Evolutionary conservation across 2,797 vertebrate species (phyloP), one percentile per base, ranked within the genome.

Genomic region (Enteromius mattozi): DNA sequence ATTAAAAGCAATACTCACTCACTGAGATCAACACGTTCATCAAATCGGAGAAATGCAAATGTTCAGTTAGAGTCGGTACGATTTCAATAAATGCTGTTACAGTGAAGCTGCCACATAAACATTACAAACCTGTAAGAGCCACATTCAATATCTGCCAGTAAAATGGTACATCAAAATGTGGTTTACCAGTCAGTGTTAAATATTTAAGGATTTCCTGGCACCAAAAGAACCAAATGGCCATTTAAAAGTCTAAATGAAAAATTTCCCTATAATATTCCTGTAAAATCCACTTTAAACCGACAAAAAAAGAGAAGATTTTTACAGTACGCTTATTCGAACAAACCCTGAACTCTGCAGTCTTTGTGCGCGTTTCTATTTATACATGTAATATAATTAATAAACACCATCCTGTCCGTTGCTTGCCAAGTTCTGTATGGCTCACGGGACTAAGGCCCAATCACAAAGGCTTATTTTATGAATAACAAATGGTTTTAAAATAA

Each of bases 71-170:
- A 83, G 61, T 45, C 40, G 37, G 24, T 72, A 59, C 80, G 9
- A 59, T 68, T 70, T 70, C 72, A 68, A 76, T 54, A 70, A 84
- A 84, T 70, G 74, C 65, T 5, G 24, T 69, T 84, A 59, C 51
- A 69, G 65, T 84, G 42, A 84, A 84, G 81, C 82, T 71, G 82
- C 82, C 82, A 84, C 82, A 84, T 49, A 71, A 78, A 77, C 65
- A 69, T 78, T 78, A 77, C 72, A 77, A 75, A 77, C 59, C 72
- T 83, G 21, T 75, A 83, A 84, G 76, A 84, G 82, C 65, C 82
- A 84, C 82, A 84, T 83, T 83, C 74, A 83, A 66, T 83, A 77
- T 47, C 63, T 68, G 74, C 74, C 63, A 83, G 63, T 49, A 77
- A 77, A 83, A 83, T n/a, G 21, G 35, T 69, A 69, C 45, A 16